phyloP scores from a whole-genome alignment of 2,797 vertebrate genomes.

The Anabas testudineus region DNA sequence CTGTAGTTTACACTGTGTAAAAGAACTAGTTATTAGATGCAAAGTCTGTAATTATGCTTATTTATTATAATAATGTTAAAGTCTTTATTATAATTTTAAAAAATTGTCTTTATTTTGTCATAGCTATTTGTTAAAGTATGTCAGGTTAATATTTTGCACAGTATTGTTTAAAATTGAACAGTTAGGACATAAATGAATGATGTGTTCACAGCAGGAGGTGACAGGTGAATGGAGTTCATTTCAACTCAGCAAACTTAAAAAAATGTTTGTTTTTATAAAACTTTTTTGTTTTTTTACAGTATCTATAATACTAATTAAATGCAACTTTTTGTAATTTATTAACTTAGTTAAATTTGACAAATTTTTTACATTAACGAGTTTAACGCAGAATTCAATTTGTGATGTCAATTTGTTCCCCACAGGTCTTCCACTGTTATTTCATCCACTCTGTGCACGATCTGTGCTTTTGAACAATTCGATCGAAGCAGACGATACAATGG shows the following conservation, averaged over 20 bases:
- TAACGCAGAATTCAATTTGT: not conserved
- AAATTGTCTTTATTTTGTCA: rapidly evolving
- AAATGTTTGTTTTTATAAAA: no score
- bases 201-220: not conserved
- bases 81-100: not conserved
- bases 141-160: not conserved
- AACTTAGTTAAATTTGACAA: not conserved
- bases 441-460: constrained; percentile 67
- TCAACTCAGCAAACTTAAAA: constrained; percentile 7
- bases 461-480: constrained; percentile 80
- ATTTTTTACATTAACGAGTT: not conserved
- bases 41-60: not conserved
- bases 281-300: not conserved
- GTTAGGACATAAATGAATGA: constrained; percentile 16
- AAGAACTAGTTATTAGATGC: not conserved
- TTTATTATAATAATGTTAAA: not conserved
- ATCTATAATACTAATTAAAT: no score
- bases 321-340: no score
- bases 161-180: not conserved
- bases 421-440: constrained; percentile 78
- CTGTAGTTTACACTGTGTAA: not conserved
- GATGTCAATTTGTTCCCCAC: not conserved
- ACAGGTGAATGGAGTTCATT: constrained; percentile 11
- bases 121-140: not conserved
- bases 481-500: constrained; percentile 83